Evolutionary conservation across 2,888 invertebrate species (phyloP), one percentile per base, ranked within the genome.

Genomic region (Synanthedon tipuliformis): DNA sequence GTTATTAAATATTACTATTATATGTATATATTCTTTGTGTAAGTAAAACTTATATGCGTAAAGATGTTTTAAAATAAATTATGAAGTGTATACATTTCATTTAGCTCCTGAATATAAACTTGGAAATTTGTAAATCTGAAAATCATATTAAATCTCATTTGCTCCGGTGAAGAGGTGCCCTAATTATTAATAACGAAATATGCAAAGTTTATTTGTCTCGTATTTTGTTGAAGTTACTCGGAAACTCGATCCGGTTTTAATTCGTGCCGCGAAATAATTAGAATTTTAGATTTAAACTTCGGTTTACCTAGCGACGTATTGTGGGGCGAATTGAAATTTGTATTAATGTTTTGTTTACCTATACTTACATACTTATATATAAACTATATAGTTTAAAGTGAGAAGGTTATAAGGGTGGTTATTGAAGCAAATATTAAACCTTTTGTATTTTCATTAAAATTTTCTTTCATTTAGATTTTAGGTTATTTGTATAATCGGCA

Each of bases 141-240:
- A 73, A 70, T 72, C 61, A 60, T 63, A 68, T 73, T 66, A 72
- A 78, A 79, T 79, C 75, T 71, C 66, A 71, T 78, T 70, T 64
- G 55, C 56, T 63, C 54, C 71, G 71, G 68, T 68, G 64, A 65
- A 68, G 58, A 65, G 70, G 58, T 59, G 64, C 64, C 68, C 66
- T 77, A 75, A 79, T 79, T 79, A 80, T 76, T 78, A 79, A 78
- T 74, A 78, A 67, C 67, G 76, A 71, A 81, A 78, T 84, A 83
- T 84, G 84, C 83, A 81, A 84, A 84, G 73, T 79, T 75, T 72
- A 75, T 78, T 55, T 77, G 77, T 81, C 77, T 79, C 75, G 74
- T 78, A 78, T 78, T 80, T 76, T 70, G 72, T 76, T 73, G 71
- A 71, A 71, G 13, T 34, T 16, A 49, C 49, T 49, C 49, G 49